phyloP scores from a whole-genome alignment of 2,113 vertebrate genomes.

The Limanda limanda region DNA sequence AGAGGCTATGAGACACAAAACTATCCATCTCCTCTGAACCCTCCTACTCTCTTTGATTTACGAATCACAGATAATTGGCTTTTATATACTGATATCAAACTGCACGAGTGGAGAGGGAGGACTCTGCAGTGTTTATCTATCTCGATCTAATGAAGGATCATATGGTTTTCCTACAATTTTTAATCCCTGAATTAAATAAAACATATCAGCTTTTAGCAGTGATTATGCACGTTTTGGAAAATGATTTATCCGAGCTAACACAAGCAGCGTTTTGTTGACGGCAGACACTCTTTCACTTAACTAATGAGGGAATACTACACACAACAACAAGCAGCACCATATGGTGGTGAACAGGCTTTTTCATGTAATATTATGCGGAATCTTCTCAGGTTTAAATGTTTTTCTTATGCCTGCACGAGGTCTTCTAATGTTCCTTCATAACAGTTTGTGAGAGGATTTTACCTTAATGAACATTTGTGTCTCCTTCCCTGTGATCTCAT shows the following conservation, averaged over 20 bases:
- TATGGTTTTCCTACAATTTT: slow-evolving; percentile 9
- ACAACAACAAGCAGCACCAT: slow-evolving; percentile 35
- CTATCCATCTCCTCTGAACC: not conserved
- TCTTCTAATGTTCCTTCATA: slow-evolving; percentile 8
- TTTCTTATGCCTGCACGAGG: not conserved
- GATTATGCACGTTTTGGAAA: slow-evolving; percentile 5
- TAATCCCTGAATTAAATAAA: not conserved
- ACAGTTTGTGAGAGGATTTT: not conserved
- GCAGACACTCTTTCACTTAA: slow-evolving; percentile 17
- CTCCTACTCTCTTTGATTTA: slow-evolving; percentile 12
- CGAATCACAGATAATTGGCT: slow-evolving; percentile 14
- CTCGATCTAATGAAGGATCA: slow-evolving; percentile 12
- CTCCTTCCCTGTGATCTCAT: not conserved
- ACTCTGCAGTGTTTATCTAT: slow-evolving; percentile 23
- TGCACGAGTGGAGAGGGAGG: not conserved
- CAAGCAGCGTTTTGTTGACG: slow-evolving; percentile 7
- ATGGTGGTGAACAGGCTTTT: slow-evolving; percentile 29
- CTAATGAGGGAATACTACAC: slow-evolving; percentile 39
- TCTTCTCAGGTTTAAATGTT: not conserved
- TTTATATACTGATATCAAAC: slow-evolving; percentile 15
- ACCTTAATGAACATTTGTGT: not conserved
- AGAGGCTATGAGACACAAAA: not conserved
- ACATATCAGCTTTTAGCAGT: slow-evolving; percentile 1
- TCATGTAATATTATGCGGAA: not conserved
- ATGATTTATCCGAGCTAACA: slow-evolving; percentile 32